A percentile compares a stretch with the other conserved stretches of the same genome.
These are phyloP conservation scores for Takifugu flavidus DNA, from an alignment of 2,113 vertebrate genomes.

Conservation along the genomic window DNA sequence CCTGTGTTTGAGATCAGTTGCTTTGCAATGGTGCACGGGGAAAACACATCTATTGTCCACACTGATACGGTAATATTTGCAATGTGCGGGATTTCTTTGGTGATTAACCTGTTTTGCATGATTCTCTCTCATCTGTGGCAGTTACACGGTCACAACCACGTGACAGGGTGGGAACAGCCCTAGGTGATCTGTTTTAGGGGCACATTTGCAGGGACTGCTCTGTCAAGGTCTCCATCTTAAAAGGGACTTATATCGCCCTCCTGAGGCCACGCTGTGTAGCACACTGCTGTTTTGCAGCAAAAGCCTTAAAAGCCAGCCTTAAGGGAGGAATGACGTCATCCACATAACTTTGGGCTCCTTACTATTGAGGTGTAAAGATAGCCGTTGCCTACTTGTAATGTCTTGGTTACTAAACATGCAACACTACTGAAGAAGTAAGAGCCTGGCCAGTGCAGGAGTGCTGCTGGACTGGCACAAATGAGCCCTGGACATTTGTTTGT, in stretches of 20 bases:
- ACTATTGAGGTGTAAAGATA: constrained; percentile 15
- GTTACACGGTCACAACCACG: constrained; percentile 4
- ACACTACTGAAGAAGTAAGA: not conserved
- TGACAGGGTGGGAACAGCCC: constrained; percentile 7
- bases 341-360: constrained; percentile 11
- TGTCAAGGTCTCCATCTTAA: constrained; percentile 15
- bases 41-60: not conserved
- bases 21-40: not conserved
- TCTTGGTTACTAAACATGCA: constrained; percentile 15
- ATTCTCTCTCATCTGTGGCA: constrained; percentile 2
- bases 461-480: constrained; percentile 10
- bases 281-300: constrained; percentile 32
- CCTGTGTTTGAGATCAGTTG: not conserved
- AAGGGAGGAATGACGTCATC: constrained; percentile 13
- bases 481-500: constrained; percentile 3
- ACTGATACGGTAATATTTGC: not conserved
- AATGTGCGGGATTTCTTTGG: not conserved
- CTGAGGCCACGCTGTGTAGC: constrained; percentile 44
- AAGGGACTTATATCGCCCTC: constrained; percentile 53
- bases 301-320: constrained; percentile 34
- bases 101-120: constrained; percentile 9
- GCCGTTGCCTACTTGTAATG: constrained; percentile 11
- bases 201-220: constrained; percentile 28
- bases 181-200: not conserved
- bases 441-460: not conserved